A percentile compares a stretch with the other conserved stretches of the same genome.
Evolutionary conservation across 2,797 vertebrate species (phyloP).

Genomic region (Syngnathus acus): DNA sequence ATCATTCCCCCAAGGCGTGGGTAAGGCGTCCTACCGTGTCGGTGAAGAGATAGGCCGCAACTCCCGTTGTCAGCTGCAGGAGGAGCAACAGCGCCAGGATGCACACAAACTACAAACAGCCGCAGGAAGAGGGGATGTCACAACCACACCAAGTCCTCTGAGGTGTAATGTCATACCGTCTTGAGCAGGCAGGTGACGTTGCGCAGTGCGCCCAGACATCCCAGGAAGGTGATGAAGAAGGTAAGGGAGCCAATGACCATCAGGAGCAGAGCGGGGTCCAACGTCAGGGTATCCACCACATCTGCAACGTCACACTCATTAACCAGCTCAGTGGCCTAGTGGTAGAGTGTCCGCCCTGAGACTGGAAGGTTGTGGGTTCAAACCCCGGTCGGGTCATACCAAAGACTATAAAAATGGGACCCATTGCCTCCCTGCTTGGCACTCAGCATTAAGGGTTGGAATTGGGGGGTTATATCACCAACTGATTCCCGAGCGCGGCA

Average conservation of each 20-base stretch:
- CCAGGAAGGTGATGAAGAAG: conserved; percentile 73
- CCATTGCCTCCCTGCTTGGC: no score
- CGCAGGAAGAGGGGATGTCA: no score
- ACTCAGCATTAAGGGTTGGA: no score
- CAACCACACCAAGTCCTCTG: no score
- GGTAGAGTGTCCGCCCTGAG: no score
- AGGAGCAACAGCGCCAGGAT: conserved; percentile 63
- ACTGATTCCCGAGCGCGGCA: no score
- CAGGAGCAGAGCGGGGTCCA: conserved; percentile 73
- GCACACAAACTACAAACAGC: conserved; percentile 64
- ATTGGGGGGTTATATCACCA: no score
- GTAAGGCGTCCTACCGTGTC: conserved; percentile 61
- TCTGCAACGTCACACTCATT: conserved; percentile 42
- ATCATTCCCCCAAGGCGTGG: no score
- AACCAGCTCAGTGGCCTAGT: no score
- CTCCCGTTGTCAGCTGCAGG: conserved; percentile 67
- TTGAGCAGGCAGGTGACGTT: conserved; percentile 66
- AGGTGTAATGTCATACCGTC: conserved; percentile 29
- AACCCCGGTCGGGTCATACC: no score
- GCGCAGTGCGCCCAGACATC: conserved; percentile 72
- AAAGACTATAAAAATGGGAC: no score
- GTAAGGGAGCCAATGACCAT: conserved; percentile 65
- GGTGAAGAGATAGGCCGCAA: conserved; percentile 69
- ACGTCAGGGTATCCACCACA: conserved; percentile 69
- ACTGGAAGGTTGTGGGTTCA: no score